Base-by-base conservation (phyloP, 2,888 invertebrate genomes). In the Digitonthophagus gazella region DNA sequence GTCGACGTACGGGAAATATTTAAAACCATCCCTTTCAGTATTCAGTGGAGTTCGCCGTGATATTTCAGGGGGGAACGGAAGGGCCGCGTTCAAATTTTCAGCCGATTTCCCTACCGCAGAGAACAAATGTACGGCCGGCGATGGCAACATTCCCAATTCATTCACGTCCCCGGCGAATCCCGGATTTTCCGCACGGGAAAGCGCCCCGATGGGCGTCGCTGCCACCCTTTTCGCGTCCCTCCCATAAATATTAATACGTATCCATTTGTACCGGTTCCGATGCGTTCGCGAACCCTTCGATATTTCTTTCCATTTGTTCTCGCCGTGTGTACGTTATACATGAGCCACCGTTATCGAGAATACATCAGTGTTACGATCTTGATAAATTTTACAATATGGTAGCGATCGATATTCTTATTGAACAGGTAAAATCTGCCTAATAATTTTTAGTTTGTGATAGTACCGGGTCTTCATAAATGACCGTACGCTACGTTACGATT, bases 211-310 rank as follows among this genome's bases (percentile, higher is more conserved):
- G 15, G 15, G 15, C 58, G n/a, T n/a, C n/a, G n/a, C n/a, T n/a
- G n/a, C n/a, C n/a, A 54, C 54, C 54, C 54, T 54, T 14, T 54
- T 18, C 15, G 16, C 16, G 58, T 20, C 19, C 19, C 61, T 18
- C 20, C 61, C 61, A 61, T 61, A 61, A 61, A 61, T 61, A 61
- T 61, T 61, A 61, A 61, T 61, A 18, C 58, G 58, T 18, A 58
- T 58, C 58, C 58, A 61, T 61, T 61, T 61, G 28, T 44, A 44
- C 28, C 28, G 28, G 28, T 44, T 44, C 28, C 28, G 28, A 44
- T 44, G 28, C 28, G 28, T 44, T 44, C 28, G 11, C 28, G 28
- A 44, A 44, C 28, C 28, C 28, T 44, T 44, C 28, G 28, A 44
- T 44, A 44, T 44, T 44, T 44, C 28, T 44, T 44, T 44, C 28